Base-by-base conservation (phyloP, 2,797 vertebrate species). In the Pyrocephalus nanus region DNA sequence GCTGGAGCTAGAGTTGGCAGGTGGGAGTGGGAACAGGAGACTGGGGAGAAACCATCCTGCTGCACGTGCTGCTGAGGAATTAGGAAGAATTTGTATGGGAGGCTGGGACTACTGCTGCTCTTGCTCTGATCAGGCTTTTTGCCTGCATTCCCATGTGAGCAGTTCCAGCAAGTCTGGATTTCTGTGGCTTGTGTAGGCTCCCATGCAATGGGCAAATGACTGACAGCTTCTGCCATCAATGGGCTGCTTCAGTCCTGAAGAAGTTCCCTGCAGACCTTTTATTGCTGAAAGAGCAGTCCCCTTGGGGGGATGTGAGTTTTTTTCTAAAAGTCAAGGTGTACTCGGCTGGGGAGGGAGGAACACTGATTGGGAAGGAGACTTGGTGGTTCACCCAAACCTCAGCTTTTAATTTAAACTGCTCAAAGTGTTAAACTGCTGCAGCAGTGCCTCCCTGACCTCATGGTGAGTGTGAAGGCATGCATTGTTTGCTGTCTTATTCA, bases 371-470 rank as follows among this genome's bases (percentile, higher is more conserved):
- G 22, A 62, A 50, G 40, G 34, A 50, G 66, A 38, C n/a, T 50
- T 47, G 45, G 43, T 67, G 66, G 6, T 74, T 89, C 50, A 40
- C 38, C 45, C 72, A 64, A 60, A 48, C 36, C 25, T 67, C n/a
- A 67, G 0, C n/a, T 78, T 89, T 21, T 25, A 23, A 19, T 71
- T 77, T 47, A 43, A 67, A 29, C 47, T 78, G 29, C 26, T 72
- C n/a, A 72, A 65, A 40, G 27, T 0, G 0, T n/a, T 50, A 51
- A 25, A 27, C 36, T 78, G 12, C 48, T 54, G 57, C 45, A 43
- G 42, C 2, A 2, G 18, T 45, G 23, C 43, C 34, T 55, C 16
- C 32, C 32, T 0, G 0, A 4, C 25, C 26, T 54, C 1, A 0
- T 8, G 12, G 45, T 25, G 34, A 16, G 32, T 19, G 29, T 57